Conservation (phyloP, 1,140 invertebrate species). For the Arion vulgaris region DNA sequence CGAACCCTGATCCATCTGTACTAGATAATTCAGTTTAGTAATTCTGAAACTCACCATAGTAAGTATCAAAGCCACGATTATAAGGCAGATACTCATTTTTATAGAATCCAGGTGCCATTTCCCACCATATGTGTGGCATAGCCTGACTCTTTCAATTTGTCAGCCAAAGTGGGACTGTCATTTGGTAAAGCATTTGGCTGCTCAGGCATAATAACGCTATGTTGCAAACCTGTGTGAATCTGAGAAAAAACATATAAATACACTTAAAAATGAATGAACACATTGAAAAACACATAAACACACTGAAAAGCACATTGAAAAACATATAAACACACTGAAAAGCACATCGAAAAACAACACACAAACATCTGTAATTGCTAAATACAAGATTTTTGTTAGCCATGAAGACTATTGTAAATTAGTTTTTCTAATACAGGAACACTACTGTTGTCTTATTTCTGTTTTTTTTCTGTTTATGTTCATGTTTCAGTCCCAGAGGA, state of each 20-base stretch:
- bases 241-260: background rate
- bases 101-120: conserved; percentile 70
- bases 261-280: background rate
- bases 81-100: conserved; percentile 62
- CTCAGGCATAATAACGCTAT: conserved; percentile 55
- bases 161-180: conserved; percentile 63
- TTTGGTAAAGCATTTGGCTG: conserved; percentile 64
- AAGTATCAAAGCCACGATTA: conserved; percentile 65
- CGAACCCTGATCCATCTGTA: background rate
- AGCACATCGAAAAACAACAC: too few relatives aligned
- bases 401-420: too few relatives aligned
- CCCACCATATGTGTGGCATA: conserved; percentile 67
- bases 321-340: background rate
- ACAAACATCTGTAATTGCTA: too few relatives aligned
- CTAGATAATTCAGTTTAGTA: background rate
- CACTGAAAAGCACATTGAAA: background rate
- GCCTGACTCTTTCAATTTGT: conserved; percentile 58
- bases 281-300: background rate
- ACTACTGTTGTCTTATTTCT: too few relatives aligned
- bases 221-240: conserved; percentile 61
- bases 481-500: too few relatives aligned
- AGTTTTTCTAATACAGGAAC: too few relatives aligned
- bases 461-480: too few relatives aligned
- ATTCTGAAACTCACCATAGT: background rate
- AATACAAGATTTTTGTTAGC: too few relatives aligned